A percentile compares a stretch with the other conserved stretches of the same genome.
phyloP scores from a whole-genome alignment of 2,797 vertebrate genomes.

The Chloroceryle inda region DNA sequence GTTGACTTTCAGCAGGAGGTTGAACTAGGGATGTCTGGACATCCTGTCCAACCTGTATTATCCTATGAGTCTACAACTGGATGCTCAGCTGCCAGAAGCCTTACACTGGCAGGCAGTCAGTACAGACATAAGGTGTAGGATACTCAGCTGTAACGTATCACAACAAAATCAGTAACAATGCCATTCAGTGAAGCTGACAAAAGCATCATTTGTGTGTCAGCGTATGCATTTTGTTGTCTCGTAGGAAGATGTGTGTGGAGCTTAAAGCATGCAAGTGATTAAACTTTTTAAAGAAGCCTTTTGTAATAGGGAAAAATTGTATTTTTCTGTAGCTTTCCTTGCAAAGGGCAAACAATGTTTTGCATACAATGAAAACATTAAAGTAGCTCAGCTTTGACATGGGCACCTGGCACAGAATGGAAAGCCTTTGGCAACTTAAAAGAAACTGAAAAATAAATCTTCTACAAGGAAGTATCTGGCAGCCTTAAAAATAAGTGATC shows the following conservation, averaged over 20 bases:
- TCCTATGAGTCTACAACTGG: neutral
- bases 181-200: neutral
- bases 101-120: neutral
- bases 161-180: neutral
- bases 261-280: neutral
- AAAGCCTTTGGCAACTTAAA: neutral
- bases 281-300: neutral
- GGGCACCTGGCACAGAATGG: neutral
- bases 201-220: neutral
- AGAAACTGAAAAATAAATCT: neutral
- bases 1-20: neutral
- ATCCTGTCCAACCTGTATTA: neutral
- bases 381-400: neutral
- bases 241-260: neutral
- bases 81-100: neutral
- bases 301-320: neutral
- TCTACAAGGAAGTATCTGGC: neutral
- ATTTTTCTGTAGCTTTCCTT: neutral
- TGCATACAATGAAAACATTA: neutral
- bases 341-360: neutral
- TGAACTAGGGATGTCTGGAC: neutral
- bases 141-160: neutral
- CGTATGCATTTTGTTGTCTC: neutral
- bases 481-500: slow-evolving; percentile 12
- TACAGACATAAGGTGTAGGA: neutral